Conservation (phyloP, 2,113 vertebrate genomes). For the Cnemophilus loriae region DNA sequence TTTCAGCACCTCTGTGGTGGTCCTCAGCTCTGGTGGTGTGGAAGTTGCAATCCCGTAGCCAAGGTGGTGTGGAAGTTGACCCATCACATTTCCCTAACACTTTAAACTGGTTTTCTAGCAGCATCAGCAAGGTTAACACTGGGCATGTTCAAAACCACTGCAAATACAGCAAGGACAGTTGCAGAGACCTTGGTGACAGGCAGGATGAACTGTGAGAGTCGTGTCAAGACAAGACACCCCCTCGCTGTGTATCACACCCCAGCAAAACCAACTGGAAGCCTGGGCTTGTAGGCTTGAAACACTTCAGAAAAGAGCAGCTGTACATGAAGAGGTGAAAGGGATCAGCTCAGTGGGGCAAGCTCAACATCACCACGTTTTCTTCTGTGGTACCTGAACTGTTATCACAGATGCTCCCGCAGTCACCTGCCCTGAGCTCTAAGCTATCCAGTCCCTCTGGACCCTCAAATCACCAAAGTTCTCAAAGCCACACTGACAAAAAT, state of each 20-base stretch:
- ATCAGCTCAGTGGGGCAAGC: not conserved
- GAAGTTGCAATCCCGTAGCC: not conserved
- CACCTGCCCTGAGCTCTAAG: not conserved
- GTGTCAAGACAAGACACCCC: rapidly evolving
- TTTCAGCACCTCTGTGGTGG: not conserved
- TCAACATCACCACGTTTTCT: not conserved
- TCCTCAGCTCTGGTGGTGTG: not conserved
- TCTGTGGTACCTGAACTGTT: not conserved
- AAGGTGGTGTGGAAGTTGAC: not conserved
- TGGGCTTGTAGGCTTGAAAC: not conserved
- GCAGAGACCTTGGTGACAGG: not conserved
- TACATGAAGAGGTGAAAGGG: not conserved
- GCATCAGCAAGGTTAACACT: not conserved
- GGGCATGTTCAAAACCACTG: not conserved
- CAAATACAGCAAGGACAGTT: not conserved
- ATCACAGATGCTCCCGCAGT: not conserved
- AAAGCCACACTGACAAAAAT: not conserved
- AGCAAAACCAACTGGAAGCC: not conserved
- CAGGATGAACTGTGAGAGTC: not conserved
- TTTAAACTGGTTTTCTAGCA: not conserved
- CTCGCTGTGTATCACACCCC: rapidly evolving
- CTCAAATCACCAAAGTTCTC: not conserved
- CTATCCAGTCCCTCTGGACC: not conserved
- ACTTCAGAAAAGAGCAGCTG: not conserved
- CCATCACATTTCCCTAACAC: not conserved